Base-by-base conservation (phyloP, 2,888 invertebrate genomes). In the Drosophila robusta region DNA sequence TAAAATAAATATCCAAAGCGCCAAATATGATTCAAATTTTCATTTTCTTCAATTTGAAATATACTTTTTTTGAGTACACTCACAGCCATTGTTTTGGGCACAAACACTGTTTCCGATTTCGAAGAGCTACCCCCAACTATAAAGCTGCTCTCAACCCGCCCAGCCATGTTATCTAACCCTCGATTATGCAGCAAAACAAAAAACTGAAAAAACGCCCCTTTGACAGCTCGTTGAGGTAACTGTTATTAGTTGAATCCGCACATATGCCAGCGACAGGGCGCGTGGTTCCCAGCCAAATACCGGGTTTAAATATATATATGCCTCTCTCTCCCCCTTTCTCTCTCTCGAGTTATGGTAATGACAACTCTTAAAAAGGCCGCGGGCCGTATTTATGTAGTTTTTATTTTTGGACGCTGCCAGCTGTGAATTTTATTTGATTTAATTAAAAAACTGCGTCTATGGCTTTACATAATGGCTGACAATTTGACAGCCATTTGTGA, bases 401-500 rank as follows among this genome's bases (percentile, higher is more conserved):
- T 54, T 44, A 34, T 26, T 44, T 67, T 62, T 57, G 55, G 24
- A 22, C 62, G 57, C 68, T 16, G 80, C 89, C 86, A 86, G 89
- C 86, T 86, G 86, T 77, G 86, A 85, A 68, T 86, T 86, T 86
- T 87, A 86, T 86, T 86, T 80, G 80, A 85, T 89, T 89, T 87
- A 81, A 84, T 85, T 89, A 82, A 84, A 83, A 34, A 82, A 51
- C 41, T 32, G 60, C 52, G 47, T 70, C 42, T 62, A 55, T 56
- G 57, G 49, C 47, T 8, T 66, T 63, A 66, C 51, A 80, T 64
- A 82, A 87, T 82, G 82, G 70, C 75, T 55, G 64, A 58, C 55
- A 66, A 65, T 54, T 64, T 66, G 64, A 60, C 46, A 41, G 51
- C 45, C 56, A 44, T 34, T 49, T 22, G n/a, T 32, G 29, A 2